Conservation (phyloP, 2,888 invertebrate genomes). For the Rhingia rostrata region DNA sequence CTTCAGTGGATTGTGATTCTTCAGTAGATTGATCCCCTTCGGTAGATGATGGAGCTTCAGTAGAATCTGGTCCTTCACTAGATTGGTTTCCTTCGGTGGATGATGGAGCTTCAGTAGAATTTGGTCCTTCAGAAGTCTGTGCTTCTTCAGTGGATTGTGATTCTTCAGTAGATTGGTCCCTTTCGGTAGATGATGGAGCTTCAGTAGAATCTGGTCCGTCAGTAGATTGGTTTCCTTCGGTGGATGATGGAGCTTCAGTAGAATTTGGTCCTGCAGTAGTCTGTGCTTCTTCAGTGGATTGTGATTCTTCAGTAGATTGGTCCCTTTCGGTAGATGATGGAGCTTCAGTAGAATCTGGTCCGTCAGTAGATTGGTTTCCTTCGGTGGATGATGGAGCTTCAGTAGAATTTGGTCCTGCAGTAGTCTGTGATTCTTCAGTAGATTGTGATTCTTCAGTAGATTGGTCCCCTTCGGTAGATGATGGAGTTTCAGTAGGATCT, state of each 20-base stretch:
- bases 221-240: too few relatives aligned
- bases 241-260: slow-evolving; percentile 1
- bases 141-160: not conserved
- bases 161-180: slow-evolving; percentile 39
- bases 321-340: not conserved
- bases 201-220: not conserved
- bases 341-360: too few relatives aligned
- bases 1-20: not conserved
- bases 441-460: not conserved
- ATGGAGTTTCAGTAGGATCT: not conserved
- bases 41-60: not conserved
- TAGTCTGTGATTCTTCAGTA: not conserved
- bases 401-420: not conserved
- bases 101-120: not conserved
- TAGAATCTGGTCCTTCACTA: not conserved
- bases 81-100: too few relatives aligned
- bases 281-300: not conserved
- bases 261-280: not conserved
- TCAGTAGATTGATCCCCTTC: not conserved
- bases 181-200: not conserved
- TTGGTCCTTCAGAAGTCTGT: not conserved
- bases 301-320: not conserved
- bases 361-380: too few relatives aligned
- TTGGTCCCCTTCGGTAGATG: not conserved
- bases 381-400: too few relatives aligned